Percentiles rank a stretch among this genome's conserved stretches.
Evolutionary conservation across 92 coral and sea anemone species (phyloP).

Genomic region (Plumapathes pennacea): DNA sequence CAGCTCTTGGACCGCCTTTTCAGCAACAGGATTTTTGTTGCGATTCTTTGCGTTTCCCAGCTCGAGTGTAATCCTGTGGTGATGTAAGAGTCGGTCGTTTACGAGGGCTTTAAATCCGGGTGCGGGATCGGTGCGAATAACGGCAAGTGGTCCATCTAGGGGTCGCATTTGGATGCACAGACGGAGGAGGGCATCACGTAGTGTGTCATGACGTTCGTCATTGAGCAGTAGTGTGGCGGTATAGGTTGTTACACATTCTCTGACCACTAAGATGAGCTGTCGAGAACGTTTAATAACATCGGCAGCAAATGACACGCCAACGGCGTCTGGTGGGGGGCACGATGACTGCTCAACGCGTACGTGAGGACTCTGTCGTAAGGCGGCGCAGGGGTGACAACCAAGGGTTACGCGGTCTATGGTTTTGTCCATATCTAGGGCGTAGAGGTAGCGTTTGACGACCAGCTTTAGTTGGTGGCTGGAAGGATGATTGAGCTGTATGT

Average conservation of each 20-base stretch:
- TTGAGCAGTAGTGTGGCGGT: constrained; percentile 32
- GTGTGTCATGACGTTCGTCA: no score
- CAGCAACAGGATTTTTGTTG: constrained; percentile 66
- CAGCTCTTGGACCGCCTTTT: constrained; percentile 31
- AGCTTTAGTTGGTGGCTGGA: constrained; percentile 50
- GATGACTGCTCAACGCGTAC: constrained; percentile 49
- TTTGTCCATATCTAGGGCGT: constrained; percentile 54
- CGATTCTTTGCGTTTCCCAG: constrained; percentile 50
- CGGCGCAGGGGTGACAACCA: constrained; percentile 47
- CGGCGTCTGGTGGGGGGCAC: constrained; percentile 33
- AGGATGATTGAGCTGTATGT: constrained; percentile 50
- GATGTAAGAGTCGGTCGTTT: constrained; percentile 9
- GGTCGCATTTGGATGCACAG: constrained; percentile 46
- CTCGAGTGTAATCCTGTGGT: constrained; percentile 42
- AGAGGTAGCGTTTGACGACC: constrained; percentile 53
- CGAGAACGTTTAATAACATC: constrained; percentile 46
- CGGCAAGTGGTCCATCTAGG: constrained; percentile 34
- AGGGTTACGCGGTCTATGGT: constrained; percentile 34
- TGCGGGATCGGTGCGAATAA: constrained; percentile 28
- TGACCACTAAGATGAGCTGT: constrained; percentile 49
- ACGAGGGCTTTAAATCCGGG: constrained; percentile 14
- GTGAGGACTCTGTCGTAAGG: constrained; percentile 27
- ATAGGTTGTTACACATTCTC: constrained; percentile 43
- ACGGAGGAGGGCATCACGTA: constrained; percentile 19
- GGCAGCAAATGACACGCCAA: constrained; percentile 50